phyloP scores from a whole-genome alignment of 2,888 invertebrate species.

The Drosophila falleni region DNA sequence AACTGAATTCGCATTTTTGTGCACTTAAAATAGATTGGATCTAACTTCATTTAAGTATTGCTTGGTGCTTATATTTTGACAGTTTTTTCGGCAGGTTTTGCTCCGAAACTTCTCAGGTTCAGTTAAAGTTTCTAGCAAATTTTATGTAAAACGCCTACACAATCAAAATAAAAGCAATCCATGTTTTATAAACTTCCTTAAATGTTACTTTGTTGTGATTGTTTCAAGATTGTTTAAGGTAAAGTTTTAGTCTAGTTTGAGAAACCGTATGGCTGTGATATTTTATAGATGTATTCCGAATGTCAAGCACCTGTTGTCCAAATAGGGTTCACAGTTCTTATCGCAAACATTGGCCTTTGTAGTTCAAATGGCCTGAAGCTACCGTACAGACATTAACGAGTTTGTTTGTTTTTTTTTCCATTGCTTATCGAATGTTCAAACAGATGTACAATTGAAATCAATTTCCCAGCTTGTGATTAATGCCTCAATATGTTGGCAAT shows the following conservation, averaged over 20 bases:
- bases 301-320: constrained; percentile 50
- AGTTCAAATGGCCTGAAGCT: constrained; percentile 8
- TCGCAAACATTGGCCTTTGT: constrained; percentile 15
- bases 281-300: constrained; percentile 1
- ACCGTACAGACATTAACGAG: constrained; percentile 22
- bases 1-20: not conserved
- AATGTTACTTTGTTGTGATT: not conserved
- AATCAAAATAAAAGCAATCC: not conserved
- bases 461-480: constrained; percentile 64
- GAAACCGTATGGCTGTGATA: not conserved
- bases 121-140: not conserved
- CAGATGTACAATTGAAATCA: constrained; percentile 64
- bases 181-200: not conserved
- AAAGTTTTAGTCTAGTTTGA: not conserved
- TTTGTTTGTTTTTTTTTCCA: constrained; percentile 27
- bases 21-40: not conserved
- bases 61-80: not conserved
- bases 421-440: constrained; percentile 49
- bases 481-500: constrained; percentile 38
- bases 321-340: constrained; percentile 20
- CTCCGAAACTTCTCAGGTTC: not conserved
- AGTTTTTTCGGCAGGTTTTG: not conserved
- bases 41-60: not conserved
- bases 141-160: not conserved
- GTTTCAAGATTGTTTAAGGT: not conserved